These are phyloP conservation scores for Echeneis naucrates DNA, from an alignment of 2,797 vertebrate genomes.

Conservation along the genomic window DNA sequence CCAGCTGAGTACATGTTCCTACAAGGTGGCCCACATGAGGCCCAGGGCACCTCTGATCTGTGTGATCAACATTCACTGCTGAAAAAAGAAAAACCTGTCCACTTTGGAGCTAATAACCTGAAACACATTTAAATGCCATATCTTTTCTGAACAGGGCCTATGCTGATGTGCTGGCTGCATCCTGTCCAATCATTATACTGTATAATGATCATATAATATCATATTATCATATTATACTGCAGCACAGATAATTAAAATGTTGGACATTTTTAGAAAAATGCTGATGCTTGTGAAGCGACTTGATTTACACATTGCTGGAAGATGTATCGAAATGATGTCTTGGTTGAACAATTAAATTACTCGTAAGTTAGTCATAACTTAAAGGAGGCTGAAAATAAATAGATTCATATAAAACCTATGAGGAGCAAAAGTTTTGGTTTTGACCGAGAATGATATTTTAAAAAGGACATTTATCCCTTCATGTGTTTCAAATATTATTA, in stretches of 20 bases:
- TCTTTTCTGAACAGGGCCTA: neutral
- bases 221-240: neutral
- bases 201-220: too few relatives aligned
- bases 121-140: neutral
- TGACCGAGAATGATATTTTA: neutral
- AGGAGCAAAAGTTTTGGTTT: neutral
- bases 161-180: conserved; percentile 26
- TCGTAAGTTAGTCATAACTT: neutral
- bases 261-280: conserved; percentile 15
- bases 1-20: too few relatives aligned
- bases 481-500: neutral
- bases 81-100: too few relatives aligned
- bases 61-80: neutral
- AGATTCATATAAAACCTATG: neutral
- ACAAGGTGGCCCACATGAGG: neutral
- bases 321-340: conserved; percentile 12
- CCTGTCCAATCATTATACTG: conserved; percentile 29
- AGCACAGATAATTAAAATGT: conserved; percentile 28
- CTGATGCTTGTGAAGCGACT: conserved; percentile 11
- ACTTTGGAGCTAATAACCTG: neutral
- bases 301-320: conserved; percentile 28
- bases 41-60: neutral
- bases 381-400: neutral
- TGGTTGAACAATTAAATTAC: conserved; percentile 19
- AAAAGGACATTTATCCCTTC: too few relatives aligned